phyloP scores from a whole-genome alignment of 2,113 vertebrate species.

The Delphinapterus leucas region DNA sequence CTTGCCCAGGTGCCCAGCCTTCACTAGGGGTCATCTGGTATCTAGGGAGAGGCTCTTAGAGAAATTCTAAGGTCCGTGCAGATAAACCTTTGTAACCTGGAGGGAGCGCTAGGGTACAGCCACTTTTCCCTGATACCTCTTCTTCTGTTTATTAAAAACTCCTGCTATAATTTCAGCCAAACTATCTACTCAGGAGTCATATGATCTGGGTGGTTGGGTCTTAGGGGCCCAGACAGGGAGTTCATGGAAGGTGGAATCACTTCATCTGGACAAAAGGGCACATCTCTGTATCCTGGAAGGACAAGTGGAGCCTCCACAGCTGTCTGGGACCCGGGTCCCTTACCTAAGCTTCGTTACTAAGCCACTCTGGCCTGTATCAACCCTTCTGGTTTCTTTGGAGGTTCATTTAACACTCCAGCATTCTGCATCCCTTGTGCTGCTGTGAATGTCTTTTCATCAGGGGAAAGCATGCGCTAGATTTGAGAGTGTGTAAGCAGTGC shows the following conservation, averaged over 20 bases:
- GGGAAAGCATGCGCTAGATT: constrained; percentile 93
- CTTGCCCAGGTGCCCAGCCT: constrained; percentile 88
- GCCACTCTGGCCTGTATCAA: constrained; percentile 93
- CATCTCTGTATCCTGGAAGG: constrained; percentile 89
- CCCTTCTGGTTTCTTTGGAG: constrained; percentile 88
- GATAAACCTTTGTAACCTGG: constrained; percentile 93
- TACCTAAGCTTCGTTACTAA: constrained; percentile 91
- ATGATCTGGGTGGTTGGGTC: constrained; percentile 88
- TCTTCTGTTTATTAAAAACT: constrained; percentile 94
- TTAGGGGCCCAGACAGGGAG: constrained; percentile 81
- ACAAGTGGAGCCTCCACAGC: constrained; percentile 88
- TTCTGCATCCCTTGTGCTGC: constrained; percentile 84
- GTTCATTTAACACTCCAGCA: constrained; percentile 83
- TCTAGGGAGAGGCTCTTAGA: constrained; percentile 88
- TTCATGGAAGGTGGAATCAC: constrained; percentile 88
- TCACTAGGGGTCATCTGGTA: constrained; percentile 93
- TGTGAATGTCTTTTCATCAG: constrained; percentile 88
- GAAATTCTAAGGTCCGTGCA: constrained; percentile 89
- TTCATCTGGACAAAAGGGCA: constrained; percentile 92
- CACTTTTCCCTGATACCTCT: constrained; percentile 90
- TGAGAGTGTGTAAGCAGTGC: constrained; percentile 91
- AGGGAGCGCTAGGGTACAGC: constrained; percentile 90
- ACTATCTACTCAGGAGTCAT: constrained; percentile 93
- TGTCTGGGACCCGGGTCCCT: constrained; percentile 86
- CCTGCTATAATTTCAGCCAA: constrained; percentile 93